phyloP scores from a whole-genome alignment of 1,140 invertebrate genomes.

The Cydia amplana region DNA sequence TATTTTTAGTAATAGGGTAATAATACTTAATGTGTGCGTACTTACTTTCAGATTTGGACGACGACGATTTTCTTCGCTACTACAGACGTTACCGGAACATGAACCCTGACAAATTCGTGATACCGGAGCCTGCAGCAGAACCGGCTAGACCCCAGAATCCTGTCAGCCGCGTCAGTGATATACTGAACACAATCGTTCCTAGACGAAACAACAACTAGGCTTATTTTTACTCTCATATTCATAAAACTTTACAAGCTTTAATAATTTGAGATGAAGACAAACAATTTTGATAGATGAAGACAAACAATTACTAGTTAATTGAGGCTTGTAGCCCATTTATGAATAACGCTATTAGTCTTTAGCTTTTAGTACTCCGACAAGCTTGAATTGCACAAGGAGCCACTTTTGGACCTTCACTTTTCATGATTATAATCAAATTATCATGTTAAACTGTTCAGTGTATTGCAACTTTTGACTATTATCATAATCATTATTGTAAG shows the following conservation, averaged over 20 bases:
- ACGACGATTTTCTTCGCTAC: slow-evolving; percentile 40
- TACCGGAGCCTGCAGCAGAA: slow-evolving; percentile 27
- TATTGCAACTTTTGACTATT: too few relatives aligned
- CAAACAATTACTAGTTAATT: too few relatives aligned
- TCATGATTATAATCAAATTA: background rate
- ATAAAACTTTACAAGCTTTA: too few relatives aligned
- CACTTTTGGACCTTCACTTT: background rate
- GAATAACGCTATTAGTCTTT: background rate
- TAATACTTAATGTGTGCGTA: too few relatives aligned
- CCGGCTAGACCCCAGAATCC: slow-evolving; percentile 39
- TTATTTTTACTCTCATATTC: background rate
- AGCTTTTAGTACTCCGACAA: background rate
- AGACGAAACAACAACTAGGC: background rate
- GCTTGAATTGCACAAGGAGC: background rate
- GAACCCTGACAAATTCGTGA: slow-evolving; percentile 37
- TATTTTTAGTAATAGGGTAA: too few relatives aligned
- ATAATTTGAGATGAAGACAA: too few relatives aligned
- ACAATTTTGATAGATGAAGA: too few relatives aligned
- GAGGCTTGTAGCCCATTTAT: background rate
- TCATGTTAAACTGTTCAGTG: background rate
- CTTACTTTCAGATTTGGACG: slow-evolving; percentile 28
- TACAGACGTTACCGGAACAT: slow-evolving; percentile 35
- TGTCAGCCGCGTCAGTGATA: slow-evolving; percentile 39
- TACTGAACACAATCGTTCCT: slow-evolving; percentile 37
- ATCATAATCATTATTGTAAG: background rate